Conservation (phyloP, 2,888 invertebrate species). For the Allolobophora icterica region DNA sequence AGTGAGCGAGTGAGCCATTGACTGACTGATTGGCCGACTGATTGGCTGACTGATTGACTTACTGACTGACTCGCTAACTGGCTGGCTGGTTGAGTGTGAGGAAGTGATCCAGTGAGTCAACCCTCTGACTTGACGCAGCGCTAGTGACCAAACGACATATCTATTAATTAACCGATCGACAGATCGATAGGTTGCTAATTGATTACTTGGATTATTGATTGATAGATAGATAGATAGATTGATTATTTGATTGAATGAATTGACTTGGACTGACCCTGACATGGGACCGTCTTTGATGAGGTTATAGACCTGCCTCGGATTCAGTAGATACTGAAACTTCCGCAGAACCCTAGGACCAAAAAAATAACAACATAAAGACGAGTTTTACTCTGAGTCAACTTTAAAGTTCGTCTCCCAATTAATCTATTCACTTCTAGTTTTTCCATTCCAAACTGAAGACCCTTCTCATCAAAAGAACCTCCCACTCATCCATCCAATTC, state of each 20-base stretch:
- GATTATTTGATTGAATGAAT: background rate
- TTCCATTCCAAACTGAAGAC: no score
- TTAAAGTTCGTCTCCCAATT: no score
- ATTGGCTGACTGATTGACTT: background rate
- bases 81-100: background rate
- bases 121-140: no score
- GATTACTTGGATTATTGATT: background rate
- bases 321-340: slow-evolving; percentile 93
- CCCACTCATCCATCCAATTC: no score
- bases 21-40: background rate
- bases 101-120: no score
- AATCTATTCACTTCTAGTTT: no score
- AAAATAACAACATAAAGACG: background rate
- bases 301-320: slow-evolving; percentile 90
- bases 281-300: slow-evolving; percentile 89
- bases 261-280: slow-evolving; percentile 71
- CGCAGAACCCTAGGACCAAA: slow-evolving; percentile 73
- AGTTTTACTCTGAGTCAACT: no score
- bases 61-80: background rate
- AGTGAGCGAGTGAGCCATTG: no score
- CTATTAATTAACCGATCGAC: no score
- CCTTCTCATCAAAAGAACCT: no score
- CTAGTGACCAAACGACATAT: no score
- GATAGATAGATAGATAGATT: background rate
- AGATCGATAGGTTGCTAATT: background rate